Evolutionary conservation across 35 echinoderm and acorn worm genomes (phyloP).

Genomic region (Ophiothrix spiculata): DNA sequence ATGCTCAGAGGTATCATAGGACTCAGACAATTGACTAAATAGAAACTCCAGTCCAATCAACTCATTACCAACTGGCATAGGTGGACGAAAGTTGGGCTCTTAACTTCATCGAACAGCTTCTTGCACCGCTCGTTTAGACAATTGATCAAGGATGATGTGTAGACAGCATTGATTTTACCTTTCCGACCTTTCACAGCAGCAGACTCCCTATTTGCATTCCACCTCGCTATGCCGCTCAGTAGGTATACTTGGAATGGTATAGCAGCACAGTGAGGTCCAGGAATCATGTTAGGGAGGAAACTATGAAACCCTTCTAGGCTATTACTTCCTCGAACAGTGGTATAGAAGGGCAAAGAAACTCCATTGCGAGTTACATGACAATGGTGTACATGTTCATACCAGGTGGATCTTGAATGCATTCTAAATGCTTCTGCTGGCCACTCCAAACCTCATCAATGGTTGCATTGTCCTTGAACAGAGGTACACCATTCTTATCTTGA

Average conservation of each 20-base stretch:
- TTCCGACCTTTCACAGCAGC: slow-evolving; percentile 37
- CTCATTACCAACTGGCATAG: slow-evolving; percentile 19
- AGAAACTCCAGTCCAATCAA: slow-evolving; percentile 53
- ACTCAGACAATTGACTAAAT: slow-evolving; percentile 35
- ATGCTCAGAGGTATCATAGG: no score
- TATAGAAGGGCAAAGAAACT: slow-evolving; percentile 25
- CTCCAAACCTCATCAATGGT: slow-evolving; percentile 52
- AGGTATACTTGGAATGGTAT: slow-evolving; percentile 54
- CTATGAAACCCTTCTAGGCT: slow-evolving; percentile 39
- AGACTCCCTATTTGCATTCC: slow-evolving; percentile 47
- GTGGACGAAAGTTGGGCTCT: slow-evolving; percentile 38
- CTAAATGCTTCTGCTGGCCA: slow-evolving; percentile 47
- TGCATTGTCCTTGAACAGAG: slow-evolving; percentile 26
- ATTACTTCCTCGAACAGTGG: not conserved
- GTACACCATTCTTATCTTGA: slow-evolving; percentile 19
- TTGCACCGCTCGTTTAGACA: slow-evolving; percentile 33
- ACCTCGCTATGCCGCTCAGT: slow-evolving; percentile 31
- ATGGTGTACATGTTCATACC: slow-evolving; percentile 27
- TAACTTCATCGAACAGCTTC: slow-evolving; percentile 47
- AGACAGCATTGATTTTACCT: slow-evolving; percentile 26
- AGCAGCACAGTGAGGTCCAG: slow-evolving; percentile 47
- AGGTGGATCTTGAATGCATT: slow-evolving; percentile 38
- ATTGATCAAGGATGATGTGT: slow-evolving; percentile 23
- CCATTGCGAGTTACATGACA: slow-evolving; percentile 17
- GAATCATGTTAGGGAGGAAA: slow-evolving; percentile 44